phyloP scores from a whole-genome alignment of 2,113 vertebrate genomes.

The Gorsachius goisagi region DNA sequence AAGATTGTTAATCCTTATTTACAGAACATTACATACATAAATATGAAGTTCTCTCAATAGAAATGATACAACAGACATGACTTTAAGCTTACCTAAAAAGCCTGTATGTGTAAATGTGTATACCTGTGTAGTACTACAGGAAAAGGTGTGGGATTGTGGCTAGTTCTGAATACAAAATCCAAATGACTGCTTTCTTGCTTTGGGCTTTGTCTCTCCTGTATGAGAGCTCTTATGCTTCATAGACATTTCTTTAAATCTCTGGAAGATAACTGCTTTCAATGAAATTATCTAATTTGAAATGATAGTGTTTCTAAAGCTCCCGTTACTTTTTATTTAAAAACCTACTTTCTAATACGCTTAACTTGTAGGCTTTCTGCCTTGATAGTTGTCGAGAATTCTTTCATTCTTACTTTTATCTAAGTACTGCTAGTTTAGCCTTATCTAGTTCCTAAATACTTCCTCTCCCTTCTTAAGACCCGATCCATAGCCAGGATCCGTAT shows the following conservation, averaged over 20 bases:
- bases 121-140: neutral
- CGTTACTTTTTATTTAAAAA: neutral
- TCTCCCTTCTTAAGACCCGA: neutral
- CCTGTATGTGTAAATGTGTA: neutral
- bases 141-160: neutral
- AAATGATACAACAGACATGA: neutral
- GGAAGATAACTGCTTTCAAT: neutral
- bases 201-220: neutral
- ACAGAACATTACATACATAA: neutral
- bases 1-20: neutral
- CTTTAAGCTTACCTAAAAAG: neutral
- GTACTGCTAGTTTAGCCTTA: neutral
- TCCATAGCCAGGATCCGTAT: neutral
- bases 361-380: neutral
- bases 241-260: neutral
- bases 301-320: neutral
- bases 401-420: neutral
- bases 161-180: neutral
- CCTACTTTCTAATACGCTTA: neutral
- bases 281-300: neutral
- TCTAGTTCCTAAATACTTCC: neutral
- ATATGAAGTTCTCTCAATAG: neutral
- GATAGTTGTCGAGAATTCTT: rapidly evolving
- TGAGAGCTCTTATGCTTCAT: neutral
- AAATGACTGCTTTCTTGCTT: neutral